Base-by-base conservation (phyloP, 2,888 invertebrate species). In the Meandrusa payeni region DNA sequence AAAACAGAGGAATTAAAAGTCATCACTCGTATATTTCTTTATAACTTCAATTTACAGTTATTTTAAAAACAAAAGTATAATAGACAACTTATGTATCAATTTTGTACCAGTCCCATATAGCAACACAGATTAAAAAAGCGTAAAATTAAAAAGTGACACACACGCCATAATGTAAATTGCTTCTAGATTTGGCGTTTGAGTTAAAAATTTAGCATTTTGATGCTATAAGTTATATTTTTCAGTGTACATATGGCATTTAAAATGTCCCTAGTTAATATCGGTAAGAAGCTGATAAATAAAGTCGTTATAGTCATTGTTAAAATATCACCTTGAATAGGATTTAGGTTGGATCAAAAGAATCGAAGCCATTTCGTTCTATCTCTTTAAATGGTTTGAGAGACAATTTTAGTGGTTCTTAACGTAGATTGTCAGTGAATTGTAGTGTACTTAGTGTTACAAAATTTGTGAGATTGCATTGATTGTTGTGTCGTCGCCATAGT, bases 91-190 rank as follows among this genome's bases (percentile, higher is more conserved):
- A 2, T 3, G 4, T 15, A 3, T 15, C 15, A 15, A 4, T 15
- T 15, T 15, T 23, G 28, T 42, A 47, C 44, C 24, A 41, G 36
- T 45, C 45, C 15, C 27, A 27, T 38, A 29, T 56, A 52, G 74
- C 65, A 76, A 76, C 73, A 69, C 56, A 48, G 34, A 41, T 41
- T 46, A 54, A 55, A 39, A 78, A 77, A 80, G 75, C 75, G 71
- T 61, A 64, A 61, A 66, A 64, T 59, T 57, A 58, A 61, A 81
- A 85, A 86, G 77, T 87, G 86, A 86, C 86, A 87, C 86, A 87
- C 87, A 87, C 87, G 86, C 87, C 86, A 86, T 86, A 86, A 85
- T 87, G 87, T 86, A 86, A 86, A 86, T 87, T 81, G 78, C 76
- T 76, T 80, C 73, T 80, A 69, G 70, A 76, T 83, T 86, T 86